Percentiles rank a stretch among this genome's conserved stretches.
Evolutionary conservation across 2,888 invertebrate genomes (phyloP).

Genomic region (Diplazon laetatorius): DNA sequence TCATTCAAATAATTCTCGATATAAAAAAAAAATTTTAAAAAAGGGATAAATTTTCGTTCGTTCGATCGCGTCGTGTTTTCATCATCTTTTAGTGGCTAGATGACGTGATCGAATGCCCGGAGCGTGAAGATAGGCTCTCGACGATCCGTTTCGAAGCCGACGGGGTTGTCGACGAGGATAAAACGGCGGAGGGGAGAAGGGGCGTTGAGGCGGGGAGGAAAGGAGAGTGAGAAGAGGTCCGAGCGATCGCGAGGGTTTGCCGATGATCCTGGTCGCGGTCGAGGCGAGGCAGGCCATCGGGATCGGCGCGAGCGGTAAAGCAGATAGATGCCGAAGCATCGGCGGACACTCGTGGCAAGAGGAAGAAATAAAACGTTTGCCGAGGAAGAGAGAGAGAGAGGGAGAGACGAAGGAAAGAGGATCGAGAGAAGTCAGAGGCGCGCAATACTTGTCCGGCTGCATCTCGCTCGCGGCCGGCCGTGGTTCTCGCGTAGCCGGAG

Average conservation of each 20-base stretch:
- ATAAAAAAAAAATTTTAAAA: no score
- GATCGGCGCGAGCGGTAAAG: neutral
- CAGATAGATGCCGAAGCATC: neutral
- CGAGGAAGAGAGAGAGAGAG: no score
- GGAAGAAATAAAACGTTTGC: no score
- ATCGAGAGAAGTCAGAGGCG: conserved; percentile 19
- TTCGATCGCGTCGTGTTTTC: neutral
- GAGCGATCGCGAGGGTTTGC: conserved; percentile 12
- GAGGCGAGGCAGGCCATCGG: conserved; percentile 10
- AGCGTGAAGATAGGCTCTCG: conserved; percentile 23
- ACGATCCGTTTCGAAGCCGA: conserved; percentile 19
- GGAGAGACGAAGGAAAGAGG: conserved; percentile 10
- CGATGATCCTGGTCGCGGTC: conserved; percentile 27
- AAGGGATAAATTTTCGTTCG: neutral
- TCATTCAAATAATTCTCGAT: no score
- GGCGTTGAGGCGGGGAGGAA: neutral
- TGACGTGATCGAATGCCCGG: conserved; percentile 5
- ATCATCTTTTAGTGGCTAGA: neutral
- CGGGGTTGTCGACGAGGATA: neutral
- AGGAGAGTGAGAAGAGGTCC: neutral
- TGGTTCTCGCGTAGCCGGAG: conserved; percentile 37
- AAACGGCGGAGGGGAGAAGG: no score
- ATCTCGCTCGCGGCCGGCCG: conserved; percentile 68
- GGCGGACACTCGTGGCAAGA: conserved; percentile 19
- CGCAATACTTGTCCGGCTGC: conserved; percentile 81